These are phyloP conservation scores for Rhodeus uyekii DNA, from an alignment of 2,797 vertebrate species.

Conservation along the genomic window DNA sequence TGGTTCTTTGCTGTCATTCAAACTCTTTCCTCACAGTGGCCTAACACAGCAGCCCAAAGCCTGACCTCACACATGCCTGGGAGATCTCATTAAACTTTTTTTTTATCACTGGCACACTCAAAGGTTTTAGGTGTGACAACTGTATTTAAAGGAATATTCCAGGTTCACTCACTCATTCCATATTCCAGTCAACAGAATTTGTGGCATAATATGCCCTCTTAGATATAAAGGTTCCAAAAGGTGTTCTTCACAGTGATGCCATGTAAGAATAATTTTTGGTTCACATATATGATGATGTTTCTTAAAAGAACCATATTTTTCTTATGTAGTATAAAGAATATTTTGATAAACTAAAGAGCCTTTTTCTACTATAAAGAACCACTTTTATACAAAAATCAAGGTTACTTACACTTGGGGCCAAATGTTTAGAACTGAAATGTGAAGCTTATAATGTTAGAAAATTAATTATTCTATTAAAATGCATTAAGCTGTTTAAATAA, in stretches of 20 bases:
- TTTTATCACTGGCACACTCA: not conserved
- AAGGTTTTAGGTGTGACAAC: not conserved
- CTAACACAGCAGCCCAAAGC: conserved; percentile 14
- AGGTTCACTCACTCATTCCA: too few relatives aligned
- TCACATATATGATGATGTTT: too few relatives aligned
- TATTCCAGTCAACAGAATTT: not conserved
- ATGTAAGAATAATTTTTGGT: not conserved
- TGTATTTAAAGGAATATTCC: not conserved
- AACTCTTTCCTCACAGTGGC: conserved; percentile 56
- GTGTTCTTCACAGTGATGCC: not conserved
- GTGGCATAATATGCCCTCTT: not conserved
- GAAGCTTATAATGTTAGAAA: not conserved
- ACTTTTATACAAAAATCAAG: not conserved
- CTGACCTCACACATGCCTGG: conserved; percentile 29
- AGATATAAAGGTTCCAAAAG: not conserved
- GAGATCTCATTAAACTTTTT: conserved; percentile 14
- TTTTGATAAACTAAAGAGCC: not conserved
- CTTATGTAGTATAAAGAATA: not conserved
- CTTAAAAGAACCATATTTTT: not conserved
- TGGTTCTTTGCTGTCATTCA: conserved; percentile 69
- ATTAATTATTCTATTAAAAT: not conserved
- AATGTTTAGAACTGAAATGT: not conserved
- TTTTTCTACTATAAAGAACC: not conserved
- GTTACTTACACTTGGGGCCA: not conserved
- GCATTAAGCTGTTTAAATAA: not conserved